phyloP scores from a whole-genome alignment of 2,113 vertebrate species.

The Sander vitreus region DNA sequence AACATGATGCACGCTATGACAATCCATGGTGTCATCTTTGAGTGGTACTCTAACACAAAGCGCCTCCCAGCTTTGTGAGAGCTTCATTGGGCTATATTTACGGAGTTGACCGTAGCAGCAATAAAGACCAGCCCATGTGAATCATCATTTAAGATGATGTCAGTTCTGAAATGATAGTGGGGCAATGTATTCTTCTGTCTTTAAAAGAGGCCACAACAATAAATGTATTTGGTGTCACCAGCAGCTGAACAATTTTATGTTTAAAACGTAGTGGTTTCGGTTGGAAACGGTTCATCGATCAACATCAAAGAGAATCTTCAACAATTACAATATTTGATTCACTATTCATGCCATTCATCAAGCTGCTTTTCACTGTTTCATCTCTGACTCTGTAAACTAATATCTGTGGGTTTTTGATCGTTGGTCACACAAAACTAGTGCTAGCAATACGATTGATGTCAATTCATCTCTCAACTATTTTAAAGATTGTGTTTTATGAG shows the following conservation, averaged over 20 bases:
- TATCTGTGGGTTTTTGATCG: too few relatives aligned
- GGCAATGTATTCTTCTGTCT: background rate
- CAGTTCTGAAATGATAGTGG: constrained; percentile 1
- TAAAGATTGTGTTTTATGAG: background rate
- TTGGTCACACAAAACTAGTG: too few relatives aligned
- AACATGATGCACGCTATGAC: constrained; percentile 45
- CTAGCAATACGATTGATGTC: background rate
- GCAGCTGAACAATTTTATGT: background rate
- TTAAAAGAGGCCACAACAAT: background rate
- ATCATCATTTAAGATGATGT: constrained; percentile 44
- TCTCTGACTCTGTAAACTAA: too few relatives aligned
- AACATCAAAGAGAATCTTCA: background rate
- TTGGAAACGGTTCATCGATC: background rate
- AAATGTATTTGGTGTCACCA: background rate
- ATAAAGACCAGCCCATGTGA: constrained; percentile 45
- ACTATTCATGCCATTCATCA: background rate
- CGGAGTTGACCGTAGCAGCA: constrained; percentile 25
- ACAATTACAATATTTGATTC: background rate
- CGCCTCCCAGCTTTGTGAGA: constrained; percentile 20
- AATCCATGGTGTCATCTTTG: constrained; percentile 47
- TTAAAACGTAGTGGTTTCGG: background rate
- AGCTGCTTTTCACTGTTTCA: too few relatives aligned
- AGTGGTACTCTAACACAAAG: constrained; percentile 40
- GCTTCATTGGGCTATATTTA: constrained; percentile 27
- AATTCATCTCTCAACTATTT: background rate